Base-by-base conservation (phyloP, 2,888 invertebrate species). In the Rhopalosiphum nymphaeae region DNA sequence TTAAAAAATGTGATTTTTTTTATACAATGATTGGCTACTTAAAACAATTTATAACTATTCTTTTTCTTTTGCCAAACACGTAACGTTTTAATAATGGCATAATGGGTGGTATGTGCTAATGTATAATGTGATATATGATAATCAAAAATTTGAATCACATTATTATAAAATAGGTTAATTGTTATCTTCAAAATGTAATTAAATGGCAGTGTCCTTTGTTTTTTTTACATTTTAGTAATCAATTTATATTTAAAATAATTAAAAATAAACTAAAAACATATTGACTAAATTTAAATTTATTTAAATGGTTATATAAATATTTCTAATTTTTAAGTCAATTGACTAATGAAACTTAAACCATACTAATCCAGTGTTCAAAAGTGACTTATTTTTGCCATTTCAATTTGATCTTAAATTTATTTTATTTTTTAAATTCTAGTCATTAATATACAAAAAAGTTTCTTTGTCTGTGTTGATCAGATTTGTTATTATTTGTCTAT, bases 351-450 rank as follows among this genome's bases (percentile, higher is more conserved):
- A 53, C 56, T 91, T 78, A 10, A n/a, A 29, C 87, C 11, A 49
- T 49, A 88, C 29, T 67, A 53, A 67, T 42, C 21, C 42, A 53
- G 87, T 88, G 87, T 89, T 93, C 67, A 89, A 78, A 92, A 89
- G 86, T 93, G 89, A 93, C 44, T 93, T 93, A 53, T 87, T 87
- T 86, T 88, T 67, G 53, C 88, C 92, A 92, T 78, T 93, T 93
- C 25, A 67, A 89, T 93, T 78, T 78, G 53, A 93, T 93, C 67
- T 89, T 93, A 13, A 78, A 53, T 86, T 42, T 29, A 42, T 86
- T 91, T 53, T 85, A 11, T 49, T 21, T 92, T 92, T 88, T 88
- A 0, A 78, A 53, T 93, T 93, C 92, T 93, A 93, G 92, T 93
- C 92, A 93, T 93, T 49, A 49, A 49, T 49, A 87, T 87, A 67